Base-by-base conservation (phyloP, 2,888 invertebrate species). In the Sphaerophoria rueppellii region DNA sequence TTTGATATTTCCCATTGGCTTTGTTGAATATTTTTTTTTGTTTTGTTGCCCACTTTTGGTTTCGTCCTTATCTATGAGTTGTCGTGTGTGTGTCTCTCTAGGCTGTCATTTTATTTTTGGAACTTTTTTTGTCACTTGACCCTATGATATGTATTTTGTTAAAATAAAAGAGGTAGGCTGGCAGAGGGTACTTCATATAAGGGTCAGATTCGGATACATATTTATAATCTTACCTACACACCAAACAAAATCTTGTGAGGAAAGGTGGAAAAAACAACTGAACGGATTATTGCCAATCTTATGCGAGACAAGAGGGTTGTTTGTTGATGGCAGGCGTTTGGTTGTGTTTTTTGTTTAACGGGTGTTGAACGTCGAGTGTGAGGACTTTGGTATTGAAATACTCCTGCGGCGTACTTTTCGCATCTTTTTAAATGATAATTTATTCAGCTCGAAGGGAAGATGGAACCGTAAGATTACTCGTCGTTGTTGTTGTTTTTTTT, bases 31-130 rank as follows among this genome's bases (percentile, higher is more conserved):
- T 63, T 72, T n/a, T 71, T 60, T 55, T 61, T 55, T 86, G 24
- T 24, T 24, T 24, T 24, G 24, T 77, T 78, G 82, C 70, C 75
- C 76, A 81, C 75, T 83, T 79, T 65, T 81, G 70, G 82, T 82
- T 76, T 79, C 70, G 77, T 87, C 58, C 82, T 82, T 85, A 85
- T 87, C 78, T 79, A 72, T 87, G 77, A 69, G 73, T 87, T 87
- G 88, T 87, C 88, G 90, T 90, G 90, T 91, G 90, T 91, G 90
- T 90, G 24, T 24, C 24, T 24, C 91, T 91, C 90, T 90, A 88
- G 91, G 91, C 90, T 91, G 90, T 91, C 90, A 90, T 90, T 90
- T 89, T 89, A 90, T 91, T 89, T 90, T 90, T 77, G 73, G 35
- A 73, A 81, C 60, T 65, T 74, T 6, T 52, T 14, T 34, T 65